A percentile compares a stretch with the other conserved stretches of the same genome.
Conservation (phyloP, 2,113 vertebrate species). For the Sinocyclocheilus grahami region DNA sequence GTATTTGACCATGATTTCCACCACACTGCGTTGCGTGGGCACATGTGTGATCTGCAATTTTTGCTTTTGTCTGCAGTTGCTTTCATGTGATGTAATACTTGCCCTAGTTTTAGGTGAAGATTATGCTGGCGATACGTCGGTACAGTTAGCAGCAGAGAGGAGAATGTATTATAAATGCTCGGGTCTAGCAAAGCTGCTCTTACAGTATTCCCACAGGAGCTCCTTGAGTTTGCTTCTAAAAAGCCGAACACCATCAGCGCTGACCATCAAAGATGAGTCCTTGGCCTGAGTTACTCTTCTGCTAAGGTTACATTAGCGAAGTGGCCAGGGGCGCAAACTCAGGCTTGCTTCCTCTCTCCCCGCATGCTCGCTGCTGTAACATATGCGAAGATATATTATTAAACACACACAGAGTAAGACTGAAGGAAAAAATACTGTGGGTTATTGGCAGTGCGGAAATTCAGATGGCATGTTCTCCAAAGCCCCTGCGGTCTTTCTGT, state of each 20-base stretch:
- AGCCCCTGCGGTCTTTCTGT: not conserved
- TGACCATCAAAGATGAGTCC: conserved; percentile 52
- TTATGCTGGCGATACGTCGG: conserved; percentile 41
- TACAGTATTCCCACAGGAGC: conserved; percentile 47
- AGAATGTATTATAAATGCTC: conserved; percentile 53
- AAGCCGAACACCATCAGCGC: conserved; percentile 54
- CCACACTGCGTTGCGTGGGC: conserved; percentile 11
- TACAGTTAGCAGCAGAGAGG: conserved; percentile 25
- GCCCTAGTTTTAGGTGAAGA: conserved; percentile 54
- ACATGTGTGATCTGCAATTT: conserved; percentile 33
- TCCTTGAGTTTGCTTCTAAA: conserved; percentile 53
- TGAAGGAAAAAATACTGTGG: conserved; percentile 39
- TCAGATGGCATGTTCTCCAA: conserved; percentile 24
- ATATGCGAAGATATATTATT: conserved; percentile 54
- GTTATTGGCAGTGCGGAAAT: conserved; percentile 32
- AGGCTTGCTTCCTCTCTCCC: conserved; percentile 22
- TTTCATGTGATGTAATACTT: conserved; percentile 53
- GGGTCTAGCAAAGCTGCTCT: conserved; percentile 51
- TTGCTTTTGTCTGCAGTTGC: conserved; percentile 54
- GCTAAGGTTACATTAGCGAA: conserved; percentile 51
- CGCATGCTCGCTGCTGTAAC: conserved; percentile 19
- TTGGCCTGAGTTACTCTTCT: conserved; percentile 43
- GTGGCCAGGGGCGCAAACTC: conserved; percentile 32
- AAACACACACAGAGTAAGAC: conserved; percentile 30
- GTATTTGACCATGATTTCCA: conserved; percentile 37